phyloP scores from a whole-genome alignment of 2,888 invertebrate species.

The Spisula subtruncata region DNA sequence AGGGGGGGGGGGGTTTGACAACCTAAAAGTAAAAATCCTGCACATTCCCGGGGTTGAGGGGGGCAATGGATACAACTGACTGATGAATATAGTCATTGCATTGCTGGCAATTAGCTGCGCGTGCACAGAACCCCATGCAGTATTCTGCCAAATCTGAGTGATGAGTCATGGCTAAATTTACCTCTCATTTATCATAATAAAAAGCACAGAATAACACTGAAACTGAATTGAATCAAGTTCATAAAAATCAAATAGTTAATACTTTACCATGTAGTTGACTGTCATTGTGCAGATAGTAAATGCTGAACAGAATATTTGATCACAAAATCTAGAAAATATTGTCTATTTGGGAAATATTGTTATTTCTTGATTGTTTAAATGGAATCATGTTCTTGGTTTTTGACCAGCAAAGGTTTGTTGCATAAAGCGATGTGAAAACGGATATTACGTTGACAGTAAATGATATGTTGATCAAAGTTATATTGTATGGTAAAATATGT shows the following conservation, averaged over 20 bases:
- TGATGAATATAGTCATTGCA: too few relatives aligned
- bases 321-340: not conserved
- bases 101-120: too few relatives aligned
- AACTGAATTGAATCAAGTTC: not conserved
- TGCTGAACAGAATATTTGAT: not conserved
- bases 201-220: not conserved
- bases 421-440: not conserved
- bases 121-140: not conserved
- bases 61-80: too few relatives aligned
- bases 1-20: too few relatives aligned
- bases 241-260: not conserved
- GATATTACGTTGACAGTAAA: not conserved
- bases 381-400: not conserved
- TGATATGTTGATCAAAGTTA: too few relatives aligned
- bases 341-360: not conserved
- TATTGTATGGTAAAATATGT: too few relatives aligned
- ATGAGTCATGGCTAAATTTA: slow-evolving; percentile 15
- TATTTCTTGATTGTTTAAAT: not conserved
- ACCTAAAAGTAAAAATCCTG: too few relatives aligned
- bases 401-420: not conserved
- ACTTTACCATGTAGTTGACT: not conserved
- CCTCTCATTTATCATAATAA: not conserved
- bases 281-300: not conserved
- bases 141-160: not conserved
- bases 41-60: too few relatives aligned